phyloP scores from a whole-genome alignment of 2,888 invertebrate species.

The Priocnemis perturbator region DNA sequence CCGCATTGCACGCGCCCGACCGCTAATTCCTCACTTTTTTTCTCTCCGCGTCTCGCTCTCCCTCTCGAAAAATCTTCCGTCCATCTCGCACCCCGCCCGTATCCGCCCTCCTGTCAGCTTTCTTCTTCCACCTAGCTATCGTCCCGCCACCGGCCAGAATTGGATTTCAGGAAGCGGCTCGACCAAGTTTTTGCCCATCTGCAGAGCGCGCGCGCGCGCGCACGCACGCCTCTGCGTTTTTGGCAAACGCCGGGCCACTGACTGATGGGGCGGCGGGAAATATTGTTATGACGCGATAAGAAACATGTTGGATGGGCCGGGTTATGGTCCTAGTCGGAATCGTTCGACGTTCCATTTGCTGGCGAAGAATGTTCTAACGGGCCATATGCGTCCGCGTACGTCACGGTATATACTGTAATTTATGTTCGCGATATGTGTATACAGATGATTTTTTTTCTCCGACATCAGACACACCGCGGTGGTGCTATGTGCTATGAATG shows the following conservation, averaged over 20 bases:
- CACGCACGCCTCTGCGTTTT: conserved; percentile 1
- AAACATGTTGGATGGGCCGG: not conserved
- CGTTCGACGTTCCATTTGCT: too few relatives aligned
- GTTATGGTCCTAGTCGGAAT: too few relatives aligned
- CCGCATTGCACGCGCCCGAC: conserved; percentile 71
- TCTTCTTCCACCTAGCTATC: conserved; percentile 35
- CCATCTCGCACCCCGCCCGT: conserved; percentile 33
- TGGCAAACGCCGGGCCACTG: not conserved
- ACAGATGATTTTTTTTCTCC: too few relatives aligned
- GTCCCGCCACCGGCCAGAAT: conserved; percentile 54
- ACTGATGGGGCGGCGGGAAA: not conserved
- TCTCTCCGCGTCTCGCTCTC: conserved; percentile 34
- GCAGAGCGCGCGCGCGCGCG: too few relatives aligned
- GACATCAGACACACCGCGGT: too few relatives aligned
- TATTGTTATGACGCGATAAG: conserved; percentile 5
- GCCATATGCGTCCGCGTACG: too few relatives aligned
- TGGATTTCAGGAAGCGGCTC: conserved; percentile 62
- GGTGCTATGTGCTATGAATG: too few relatives aligned
- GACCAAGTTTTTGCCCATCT: conserved; percentile 46
- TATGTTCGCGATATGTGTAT: too few relatives aligned
- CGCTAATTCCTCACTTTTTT: conserved; percentile 68
- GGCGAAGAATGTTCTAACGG: too few relatives aligned
- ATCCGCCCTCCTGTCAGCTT: too few relatives aligned
- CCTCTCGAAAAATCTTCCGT: conserved; percentile 29
- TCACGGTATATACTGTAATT: too few relatives aligned